Evolutionary conservation across 1,140 invertebrate species (phyloP), one percentile per base, ranked within the genome.

Genomic region (Armadillidium nasatum): DNA sequence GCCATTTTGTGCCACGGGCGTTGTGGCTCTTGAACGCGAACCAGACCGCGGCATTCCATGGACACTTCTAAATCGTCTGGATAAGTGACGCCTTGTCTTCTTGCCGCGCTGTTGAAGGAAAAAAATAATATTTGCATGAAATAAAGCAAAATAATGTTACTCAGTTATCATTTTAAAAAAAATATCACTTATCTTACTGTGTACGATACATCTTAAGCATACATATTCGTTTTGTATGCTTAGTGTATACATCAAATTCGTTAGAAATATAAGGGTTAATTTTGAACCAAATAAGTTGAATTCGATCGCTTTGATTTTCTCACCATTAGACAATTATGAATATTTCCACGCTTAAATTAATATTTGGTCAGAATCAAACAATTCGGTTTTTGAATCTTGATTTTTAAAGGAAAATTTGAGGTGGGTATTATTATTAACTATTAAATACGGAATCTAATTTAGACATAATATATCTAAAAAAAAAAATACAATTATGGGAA

Each of bases 51-150:
- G 79, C 50, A 80, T 72, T 7, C 84, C 85, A 75, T 87, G 85
- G 10, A 87, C 84, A 22, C 86, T 87, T 79, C 85, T 84, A 80
- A 85, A 87, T 72, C 84, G 83, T 74, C 86, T 82, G 7, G 84
- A 85, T 9, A 87, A 80, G 11, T 86, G 78, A n/a, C 84, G 81
- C 69, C 84, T 82, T 68, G 84, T 85, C 75, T 84, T 85, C 79
- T 84, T 84, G 7, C 84, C 81, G 83, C 85, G 85, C 86, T 87
- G 83, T 54, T 72, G 85, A 85, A 77, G 73, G 76, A 81, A 81
- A n/a, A n/a, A n/a, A n/a, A n/a, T n/a, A n/a, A n/a, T n/a, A n/a
- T n/a, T n/a, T n/a, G n/a, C n/a, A n/a, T n/a, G n/a, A n/a, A n/a
- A n/a, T n/a, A n/a, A n/a, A n/a, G n/a, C n/a, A n/a, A n/a, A n/a